Percentiles rank a stretch among this genome's conserved stretches.
These are phyloP conservation scores for Drosophila siamana DNA, from an alignment of 2,888 invertebrate genomes.

Conservation along the genomic window DNA sequence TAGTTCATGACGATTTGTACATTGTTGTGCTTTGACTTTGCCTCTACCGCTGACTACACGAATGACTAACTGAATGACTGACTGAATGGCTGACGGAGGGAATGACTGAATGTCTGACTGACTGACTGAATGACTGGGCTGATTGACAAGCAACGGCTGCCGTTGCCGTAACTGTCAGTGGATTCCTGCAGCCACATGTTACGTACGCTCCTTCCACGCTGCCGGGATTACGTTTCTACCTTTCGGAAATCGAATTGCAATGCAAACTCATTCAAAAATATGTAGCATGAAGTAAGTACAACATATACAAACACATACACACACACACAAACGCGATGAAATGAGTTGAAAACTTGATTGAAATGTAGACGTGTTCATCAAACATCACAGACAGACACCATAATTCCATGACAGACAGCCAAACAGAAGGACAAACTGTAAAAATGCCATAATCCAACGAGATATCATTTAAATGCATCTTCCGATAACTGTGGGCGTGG, in stretches of 20 bases:
- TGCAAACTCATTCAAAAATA: slow-evolving; percentile 1
- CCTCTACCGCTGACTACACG: slow-evolving; percentile 19
- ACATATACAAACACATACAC: too few species aligned
- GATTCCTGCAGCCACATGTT: neutral
- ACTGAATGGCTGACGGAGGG: slow-evolving; percentile 14
- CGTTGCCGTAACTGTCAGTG: slow-evolving; percentile 29
- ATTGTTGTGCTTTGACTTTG: slow-evolving; percentile 41
- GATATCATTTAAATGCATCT: too few species aligned
- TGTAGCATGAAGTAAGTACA: too few species aligned
- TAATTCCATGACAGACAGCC: neutral
- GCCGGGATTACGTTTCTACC: neutral
- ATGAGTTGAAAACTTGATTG: slow-evolving; percentile 22
- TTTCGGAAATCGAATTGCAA: neutral
- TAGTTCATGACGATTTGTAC: slow-evolving; percentile 52
- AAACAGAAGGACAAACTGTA: too few species aligned
- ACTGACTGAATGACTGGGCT: slow-evolving; percentile 37
- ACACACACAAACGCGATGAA: neutral
- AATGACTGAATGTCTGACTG: slow-evolving; percentile 23
- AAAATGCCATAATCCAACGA: too few species aligned
- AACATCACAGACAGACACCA: neutral
- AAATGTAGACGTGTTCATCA: neutral
- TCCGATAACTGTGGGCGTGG: too few species aligned
- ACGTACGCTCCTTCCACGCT: neutral
- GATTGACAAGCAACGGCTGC: slow-evolving; percentile 34
- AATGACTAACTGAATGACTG: slow-evolving; percentile 31